A percentile compares a stretch with the other conserved stretches of the same genome.
phyloP scores from a whole-genome alignment of 1,140 invertebrate species.

The Schlechtendalia chinensis region DNA sequence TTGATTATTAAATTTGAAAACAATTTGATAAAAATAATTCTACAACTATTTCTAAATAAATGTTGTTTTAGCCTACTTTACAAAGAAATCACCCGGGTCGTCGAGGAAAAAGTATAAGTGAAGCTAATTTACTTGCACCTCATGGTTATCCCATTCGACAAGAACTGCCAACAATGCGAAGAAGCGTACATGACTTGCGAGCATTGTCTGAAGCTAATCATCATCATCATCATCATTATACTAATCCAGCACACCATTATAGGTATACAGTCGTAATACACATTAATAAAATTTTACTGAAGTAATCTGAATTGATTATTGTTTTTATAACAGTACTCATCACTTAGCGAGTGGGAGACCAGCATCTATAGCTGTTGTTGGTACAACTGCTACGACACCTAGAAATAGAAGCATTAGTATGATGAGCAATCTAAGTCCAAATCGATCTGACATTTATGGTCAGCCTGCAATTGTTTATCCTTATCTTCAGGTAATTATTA shows the following conservation, averaged over 20 bases:
- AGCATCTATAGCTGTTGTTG: slow-evolving; percentile 49
- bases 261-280: slow-evolving; percentile 1
- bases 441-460: slow-evolving; percentile 46
- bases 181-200: slow-evolving; percentile 55
- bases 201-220: slow-evolving; percentile 51
- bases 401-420: slow-evolving; percentile 45
- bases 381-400: slow-evolving; percentile 37
- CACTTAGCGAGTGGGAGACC: slow-evolving; percentile 48
- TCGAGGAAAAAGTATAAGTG: slow-evolving; percentile 60
- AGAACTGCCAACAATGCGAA: slow-evolving; percentile 51
- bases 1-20: neutral
- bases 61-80: slow-evolving; percentile 12
- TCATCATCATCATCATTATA: slow-evolving; percentile 50
- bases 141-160: slow-evolving; percentile 39
- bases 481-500: slow-evolving; percentile 39
- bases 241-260: slow-evolving; percentile 44
- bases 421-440: slow-evolving; percentile 48
- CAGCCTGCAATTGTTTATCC: slow-evolving; percentile 46
- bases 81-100: slow-evolving; percentile 28
- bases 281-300: neutral
- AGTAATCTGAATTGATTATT: slow-evolving; percentile 3
- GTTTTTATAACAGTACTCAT: slow-evolving; percentile 18
- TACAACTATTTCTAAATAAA: neutral
- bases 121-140: slow-evolving; percentile 68
- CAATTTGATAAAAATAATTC: no score